These are phyloP conservation scores for Micronisus gabar DNA, from an alignment of 2,113 vertebrate genomes.

Conservation along the genomic window DNA sequence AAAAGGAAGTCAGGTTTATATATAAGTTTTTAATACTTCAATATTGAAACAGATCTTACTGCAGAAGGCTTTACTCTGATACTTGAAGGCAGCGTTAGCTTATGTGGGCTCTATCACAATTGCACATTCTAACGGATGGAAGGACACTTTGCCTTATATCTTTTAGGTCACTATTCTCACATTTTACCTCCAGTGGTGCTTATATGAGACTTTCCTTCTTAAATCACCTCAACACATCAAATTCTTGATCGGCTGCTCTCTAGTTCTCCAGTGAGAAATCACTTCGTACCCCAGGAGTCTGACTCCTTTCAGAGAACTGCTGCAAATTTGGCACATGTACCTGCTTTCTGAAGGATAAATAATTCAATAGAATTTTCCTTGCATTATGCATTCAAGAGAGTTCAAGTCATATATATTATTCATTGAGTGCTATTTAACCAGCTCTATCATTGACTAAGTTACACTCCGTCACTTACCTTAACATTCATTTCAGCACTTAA, in stretches of 20 bases:
- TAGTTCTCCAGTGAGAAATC: background rate
- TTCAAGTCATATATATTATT: constrained; percentile 44
- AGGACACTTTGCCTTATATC: background rate
- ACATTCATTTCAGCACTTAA: background rate
- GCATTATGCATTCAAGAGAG: constrained; percentile 14
- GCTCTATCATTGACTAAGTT: background rate
- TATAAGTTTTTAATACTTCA: background rate
- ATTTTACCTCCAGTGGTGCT: background rate
- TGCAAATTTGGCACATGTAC: constrained; percentile 1
- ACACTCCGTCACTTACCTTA: background rate
- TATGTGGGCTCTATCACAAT: background rate
- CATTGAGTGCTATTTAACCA: constrained; percentile 33
- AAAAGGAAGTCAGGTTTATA: background rate
- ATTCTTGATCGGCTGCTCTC: background rate
- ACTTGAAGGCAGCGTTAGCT: background rate
- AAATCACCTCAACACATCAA: background rate
- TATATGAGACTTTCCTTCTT: background rate
- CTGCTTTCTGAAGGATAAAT: constrained; percentile 26
- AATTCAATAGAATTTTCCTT: constrained; percentile 22
- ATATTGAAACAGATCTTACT: background rate
- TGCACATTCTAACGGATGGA: background rate
- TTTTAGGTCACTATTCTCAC: background rate
- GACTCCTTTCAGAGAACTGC: background rate
- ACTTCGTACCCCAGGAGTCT: background rate
- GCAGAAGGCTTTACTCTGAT: background rate